Base-by-base conservation (phyloP, 2,888 invertebrate genomes). In the Heliconius ismenius region DNA sequence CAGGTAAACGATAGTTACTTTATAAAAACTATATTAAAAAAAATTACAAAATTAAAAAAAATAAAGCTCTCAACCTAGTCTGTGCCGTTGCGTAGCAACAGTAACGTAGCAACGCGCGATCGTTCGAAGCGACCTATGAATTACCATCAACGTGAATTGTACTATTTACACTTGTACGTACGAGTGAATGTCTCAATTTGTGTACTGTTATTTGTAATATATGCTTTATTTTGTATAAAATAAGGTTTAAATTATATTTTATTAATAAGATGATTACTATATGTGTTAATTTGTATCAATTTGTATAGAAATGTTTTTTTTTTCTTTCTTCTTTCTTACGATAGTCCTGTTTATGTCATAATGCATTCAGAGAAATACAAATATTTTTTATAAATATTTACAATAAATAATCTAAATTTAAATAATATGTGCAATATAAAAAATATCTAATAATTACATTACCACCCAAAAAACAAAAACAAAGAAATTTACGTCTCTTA, bases 91-190 rank as follows among this genome's bases (percentile, higher is more conserved):
- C 81, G 65, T 74, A 74, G 81, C 80, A 78, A 81, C 83, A 28
- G 83, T 83, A 80, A 81, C 83, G 77, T 80, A 74, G 82, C 79
- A 79, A 83, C 83, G 62, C 65, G 63, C 79, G 81, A 80, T 79
- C 80, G 80, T 76, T 79, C 77, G 77, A 70, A 60, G 74, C 75
- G 73, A 79, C 76, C 74, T 76, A 75, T 68, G 74, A 76, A 76
- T 80, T 79, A 78, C 69, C 75, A 75, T 75, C 75, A 62, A 63
- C 43, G 69, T 75, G 75, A 75, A 75, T 75, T 75, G 75, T 75
- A 74, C 74, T 74, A 74, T 74, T 74, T 63, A 75, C 75, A 75
- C 62, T 75, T 58, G 54, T 74, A 54, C 65, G 74, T 62, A 74
- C 49, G 64, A 74, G 39, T 73, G 36, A 49, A 74, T 49, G 28